These are phyloP conservation scores for Lithobates pipiens DNA, from an alignment of 2,797 vertebrate species.

Conservation along the genomic window DNA sequence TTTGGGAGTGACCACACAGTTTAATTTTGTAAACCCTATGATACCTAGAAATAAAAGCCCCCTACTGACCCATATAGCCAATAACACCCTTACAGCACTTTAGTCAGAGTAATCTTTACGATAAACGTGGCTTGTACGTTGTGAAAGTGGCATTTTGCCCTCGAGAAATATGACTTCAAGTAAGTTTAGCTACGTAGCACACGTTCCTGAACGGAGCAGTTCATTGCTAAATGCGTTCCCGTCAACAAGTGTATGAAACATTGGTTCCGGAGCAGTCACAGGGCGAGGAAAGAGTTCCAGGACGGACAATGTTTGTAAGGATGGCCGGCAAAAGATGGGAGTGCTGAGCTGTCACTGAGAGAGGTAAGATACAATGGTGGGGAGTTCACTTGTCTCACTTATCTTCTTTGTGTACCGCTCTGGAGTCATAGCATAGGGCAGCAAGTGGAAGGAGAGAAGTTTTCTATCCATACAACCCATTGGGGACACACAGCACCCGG, in stretches of 20 bases:
- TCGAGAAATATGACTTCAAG: slow-evolving; percentile 3
- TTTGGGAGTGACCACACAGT: slow-evolving; percentile 4
- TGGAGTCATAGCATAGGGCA: too few relatives aligned
- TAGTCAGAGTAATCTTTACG: too few relatives aligned
- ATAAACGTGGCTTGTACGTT: too few relatives aligned
- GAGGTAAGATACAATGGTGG: slow-evolving; percentile 15
- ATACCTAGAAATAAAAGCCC: too few relatives aligned
- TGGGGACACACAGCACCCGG: too few relatives aligned
- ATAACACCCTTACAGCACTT: too few relatives aligned
- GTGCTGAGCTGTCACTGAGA: slow-evolving; percentile 58
- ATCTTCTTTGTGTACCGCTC: neutral
- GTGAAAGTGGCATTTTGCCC: neutral
- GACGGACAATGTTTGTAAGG: neutral
- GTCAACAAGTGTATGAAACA: neutral
- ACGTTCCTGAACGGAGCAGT: neutral
- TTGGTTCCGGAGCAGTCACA: slow-evolving; percentile 12
- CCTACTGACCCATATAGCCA: too few relatives aligned
- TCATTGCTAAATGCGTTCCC: neutral
- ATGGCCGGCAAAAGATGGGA: slow-evolving; percentile 43
- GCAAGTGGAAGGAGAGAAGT: too few relatives aligned
- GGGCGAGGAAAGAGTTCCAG: neutral
- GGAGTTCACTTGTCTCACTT: neutral
- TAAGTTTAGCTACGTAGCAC: neutral
- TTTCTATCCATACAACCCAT: too few relatives aligned
- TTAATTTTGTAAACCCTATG: too few relatives aligned